Conservation (phyloP, 2,113 vertebrate species). For the Misgurnus mizolepis region DNA sequence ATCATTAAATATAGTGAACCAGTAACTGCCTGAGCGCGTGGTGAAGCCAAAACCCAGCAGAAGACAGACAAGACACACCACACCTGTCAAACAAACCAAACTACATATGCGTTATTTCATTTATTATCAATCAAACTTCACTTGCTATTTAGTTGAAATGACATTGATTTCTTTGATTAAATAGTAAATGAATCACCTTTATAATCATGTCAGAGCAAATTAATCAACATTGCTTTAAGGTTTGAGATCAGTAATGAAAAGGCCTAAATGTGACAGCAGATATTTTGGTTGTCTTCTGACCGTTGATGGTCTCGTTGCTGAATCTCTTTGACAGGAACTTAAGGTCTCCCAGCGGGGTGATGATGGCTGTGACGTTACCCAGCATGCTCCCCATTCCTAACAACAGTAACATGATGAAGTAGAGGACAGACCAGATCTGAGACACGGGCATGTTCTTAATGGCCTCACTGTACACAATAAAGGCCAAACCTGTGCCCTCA, state of each 20-base stretch:
- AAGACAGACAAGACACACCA: constrained; percentile 81
- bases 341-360: constrained; percentile 87
- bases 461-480: constrained; percentile 93
- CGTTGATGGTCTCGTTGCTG: constrained; percentile 81
- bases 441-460: constrained; percentile 91
- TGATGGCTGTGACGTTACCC: constrained; percentile 87
- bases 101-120: too few species aligned
- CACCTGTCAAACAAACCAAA: constrained; percentile 67
- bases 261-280: too few species aligned
- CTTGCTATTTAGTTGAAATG: too few species aligned
- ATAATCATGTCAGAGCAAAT: too few species aligned
- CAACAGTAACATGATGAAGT: constrained; percentile 90
- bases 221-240: too few species aligned
- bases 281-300: constrained; percentile 66
- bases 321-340: constrained; percentile 67
- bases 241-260: too few species aligned
- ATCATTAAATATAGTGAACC: constrained; percentile 95
- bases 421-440: constrained; percentile 92
- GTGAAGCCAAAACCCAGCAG: constrained; percentile 86
- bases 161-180: too few species aligned
- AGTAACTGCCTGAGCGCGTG: constrained; percentile 86
- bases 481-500: constrained; percentile 89
- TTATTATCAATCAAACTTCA: too few species aligned
- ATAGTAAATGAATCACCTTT: too few species aligned
- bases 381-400: constrained; percentile 95